Percentiles rank a stretch among this genome's conserved stretches.
These are phyloP conservation scores for Sthenelais limicola DNA, from an alignment of 2,888 invertebrate species.

Conservation along the genomic window DNA sequence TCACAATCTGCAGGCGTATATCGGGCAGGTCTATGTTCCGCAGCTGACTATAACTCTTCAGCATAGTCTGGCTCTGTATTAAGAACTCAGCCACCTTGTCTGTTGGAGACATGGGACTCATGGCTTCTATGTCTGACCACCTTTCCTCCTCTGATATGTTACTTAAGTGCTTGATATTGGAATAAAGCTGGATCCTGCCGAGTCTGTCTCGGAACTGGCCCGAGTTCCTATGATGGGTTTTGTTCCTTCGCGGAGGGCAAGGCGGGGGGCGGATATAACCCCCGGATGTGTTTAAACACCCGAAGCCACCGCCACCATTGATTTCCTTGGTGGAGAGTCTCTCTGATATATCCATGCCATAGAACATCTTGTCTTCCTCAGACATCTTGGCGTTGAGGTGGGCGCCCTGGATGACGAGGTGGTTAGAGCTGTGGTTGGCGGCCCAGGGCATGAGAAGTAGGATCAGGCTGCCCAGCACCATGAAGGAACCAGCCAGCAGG, in stretches of 20 bases:
- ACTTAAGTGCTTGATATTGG: background rate
- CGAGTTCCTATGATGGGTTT: background rate
- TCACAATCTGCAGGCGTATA: slow-evolving; percentile 43
- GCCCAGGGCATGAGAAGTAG: slow-evolving; percentile 66
- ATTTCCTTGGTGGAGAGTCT: slow-evolving; percentile 18
- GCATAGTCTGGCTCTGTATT: slow-evolving; percentile 47
- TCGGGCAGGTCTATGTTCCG: slow-evolving; percentile 39
- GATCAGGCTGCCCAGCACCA: slow-evolving; percentile 62
- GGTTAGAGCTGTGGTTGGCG: slow-evolving; percentile 64
- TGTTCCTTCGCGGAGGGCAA: too few relatives aligned
- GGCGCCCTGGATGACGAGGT: slow-evolving; percentile 61
- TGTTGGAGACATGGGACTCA: slow-evolving; percentile 44
- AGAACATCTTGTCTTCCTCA: slow-evolving; percentile 40
- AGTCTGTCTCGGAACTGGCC: background rate
- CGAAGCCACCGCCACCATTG: background rate
- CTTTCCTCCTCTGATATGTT: slow-evolving; percentile 42
- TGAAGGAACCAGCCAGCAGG: slow-evolving; percentile 62
- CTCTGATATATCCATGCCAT: slow-evolving; percentile 46
- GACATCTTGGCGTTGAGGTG: slow-evolving; percentile 39
- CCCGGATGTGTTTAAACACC: background rate
- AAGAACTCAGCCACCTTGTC: slow-evolving; percentile 48
- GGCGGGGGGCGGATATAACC: background rate
- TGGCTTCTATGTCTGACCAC: slow-evolving; percentile 46
- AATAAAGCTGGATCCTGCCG: slow-evolving; percentile 29
- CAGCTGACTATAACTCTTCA: slow-evolving; percentile 41